These are phyloP conservation scores for Parasteatoda lunata DNA, from an alignment of 2,888 invertebrate genomes.

Conservation along the genomic window DNA sequence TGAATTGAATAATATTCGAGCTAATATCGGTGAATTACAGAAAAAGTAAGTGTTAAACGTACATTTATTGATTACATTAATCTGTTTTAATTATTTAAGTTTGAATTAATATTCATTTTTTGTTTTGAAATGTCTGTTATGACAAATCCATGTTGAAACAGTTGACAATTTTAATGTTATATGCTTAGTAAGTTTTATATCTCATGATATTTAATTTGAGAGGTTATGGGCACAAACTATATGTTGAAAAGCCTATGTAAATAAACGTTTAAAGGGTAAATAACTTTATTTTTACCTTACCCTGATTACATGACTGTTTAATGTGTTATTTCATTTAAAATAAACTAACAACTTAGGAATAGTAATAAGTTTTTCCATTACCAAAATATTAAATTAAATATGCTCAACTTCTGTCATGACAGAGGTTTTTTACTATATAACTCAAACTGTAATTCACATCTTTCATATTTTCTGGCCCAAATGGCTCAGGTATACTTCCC, in stretches of 20 bases:
- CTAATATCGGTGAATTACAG: constrained; percentile 88
- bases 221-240: neutral
- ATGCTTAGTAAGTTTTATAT: no score
- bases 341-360: no score
- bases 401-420: no score
- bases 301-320: no score
- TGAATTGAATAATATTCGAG: constrained; percentile 89
- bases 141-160: neutral
- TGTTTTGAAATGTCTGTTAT: neutral
- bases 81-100: neutral
- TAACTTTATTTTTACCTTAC: neutral
- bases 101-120: neutral
- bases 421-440: no score
- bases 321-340: no score
- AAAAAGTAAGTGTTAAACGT: constrained; percentile 78
- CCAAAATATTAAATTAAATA: no score
- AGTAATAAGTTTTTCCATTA: no score
- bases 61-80: neutral
- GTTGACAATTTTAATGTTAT: neutral
- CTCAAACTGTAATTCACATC: no score
- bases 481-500: no score
- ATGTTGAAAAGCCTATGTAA: neutral
- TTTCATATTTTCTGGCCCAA: no score
- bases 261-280: neutral
- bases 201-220: no score